Evolutionary conservation across 2,797 vertebrate species (phyloP).

Genomic region (Simalia tracyae): DNA sequence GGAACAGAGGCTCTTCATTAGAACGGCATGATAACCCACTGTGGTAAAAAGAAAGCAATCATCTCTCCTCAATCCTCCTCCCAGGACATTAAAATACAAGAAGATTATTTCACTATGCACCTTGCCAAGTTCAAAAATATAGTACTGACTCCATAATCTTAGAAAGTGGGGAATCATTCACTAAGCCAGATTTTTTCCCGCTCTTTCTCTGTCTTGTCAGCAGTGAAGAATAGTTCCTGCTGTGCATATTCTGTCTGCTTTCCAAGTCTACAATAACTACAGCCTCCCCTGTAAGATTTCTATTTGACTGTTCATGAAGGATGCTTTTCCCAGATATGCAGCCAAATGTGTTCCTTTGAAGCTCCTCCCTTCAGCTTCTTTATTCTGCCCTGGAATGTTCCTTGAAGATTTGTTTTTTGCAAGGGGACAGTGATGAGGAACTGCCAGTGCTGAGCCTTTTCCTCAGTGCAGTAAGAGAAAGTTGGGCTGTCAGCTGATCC

Average conservation of each 20-base stretch:
- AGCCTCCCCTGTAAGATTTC: neutral
- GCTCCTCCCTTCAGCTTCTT: neutral
- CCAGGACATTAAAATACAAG: neutral
- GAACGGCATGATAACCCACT: neutral
- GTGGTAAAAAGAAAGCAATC: neutral
- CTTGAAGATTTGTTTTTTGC: conserved; percentile 27
- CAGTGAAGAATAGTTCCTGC: neutral
- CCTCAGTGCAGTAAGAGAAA: conserved; percentile 20
- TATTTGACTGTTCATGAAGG: no score
- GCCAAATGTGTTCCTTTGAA: conserved; percentile 14
- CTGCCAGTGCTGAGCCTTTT: conserved; percentile 6
- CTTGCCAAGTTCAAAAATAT: conserved; percentile 7
- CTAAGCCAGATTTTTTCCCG: conserved; percentile 11
- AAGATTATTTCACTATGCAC: neutral
- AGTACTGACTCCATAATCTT: conserved; percentile 2
- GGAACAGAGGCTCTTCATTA: neutral
- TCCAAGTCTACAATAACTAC: neutral
- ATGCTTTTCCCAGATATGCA: conserved; percentile 9
- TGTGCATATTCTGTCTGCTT: neutral
- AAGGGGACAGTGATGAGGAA: neutral
- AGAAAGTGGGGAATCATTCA: conserved; percentile 26
- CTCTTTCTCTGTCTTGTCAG: conserved; percentile 12
- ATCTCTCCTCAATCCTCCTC: conserved; percentile 1
- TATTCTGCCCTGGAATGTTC: neutral
- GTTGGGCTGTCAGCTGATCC: conserved; percentile 33